These are phyloP conservation scores for Butorides virescens DNA, from an alignment of 2,113 vertebrate genomes.

Conservation along the genomic window DNA sequence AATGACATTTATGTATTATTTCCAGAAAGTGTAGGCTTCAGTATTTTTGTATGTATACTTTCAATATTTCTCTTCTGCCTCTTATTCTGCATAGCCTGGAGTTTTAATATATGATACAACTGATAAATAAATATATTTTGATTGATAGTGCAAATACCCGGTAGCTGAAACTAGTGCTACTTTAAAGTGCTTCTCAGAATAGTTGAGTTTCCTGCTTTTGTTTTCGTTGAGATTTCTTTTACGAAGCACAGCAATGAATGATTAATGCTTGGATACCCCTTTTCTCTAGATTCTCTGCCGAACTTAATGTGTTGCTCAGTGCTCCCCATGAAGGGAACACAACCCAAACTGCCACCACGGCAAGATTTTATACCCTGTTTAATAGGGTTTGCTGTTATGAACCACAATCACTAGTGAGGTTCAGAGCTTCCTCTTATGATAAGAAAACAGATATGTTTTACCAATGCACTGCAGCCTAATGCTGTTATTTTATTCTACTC, in stretches of 20 bases:
- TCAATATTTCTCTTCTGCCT: conserved; percentile 50
- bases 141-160: conserved; percentile 50
- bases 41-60: conserved; percentile 28
- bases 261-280: neutral
- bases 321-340: neutral
- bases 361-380: neutral
- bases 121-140: conserved; percentile 49
- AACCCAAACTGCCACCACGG: neutral
- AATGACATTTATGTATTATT: conserved; percentile 53
- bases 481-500: neutral
- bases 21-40: conserved; percentile 29
- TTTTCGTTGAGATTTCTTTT: conserved; percentile 7
- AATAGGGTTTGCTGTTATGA: neutral
- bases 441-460: neutral
- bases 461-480: neutral
- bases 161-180: neutral
- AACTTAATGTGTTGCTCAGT: neutral
- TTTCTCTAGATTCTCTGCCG: neutral
- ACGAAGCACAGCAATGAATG: neutral
- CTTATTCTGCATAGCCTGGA: conserved; percentile 15
- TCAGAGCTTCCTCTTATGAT: neutral
- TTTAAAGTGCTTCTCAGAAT: conserved; percentile 4
- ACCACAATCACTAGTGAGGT: neutral
- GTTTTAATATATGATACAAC: conserved; percentile 43
- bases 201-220: conserved; percentile 4